phyloP scores from a whole-genome alignment of 2,888 invertebrate genomes.

The Creontiades dilutus region DNA sequence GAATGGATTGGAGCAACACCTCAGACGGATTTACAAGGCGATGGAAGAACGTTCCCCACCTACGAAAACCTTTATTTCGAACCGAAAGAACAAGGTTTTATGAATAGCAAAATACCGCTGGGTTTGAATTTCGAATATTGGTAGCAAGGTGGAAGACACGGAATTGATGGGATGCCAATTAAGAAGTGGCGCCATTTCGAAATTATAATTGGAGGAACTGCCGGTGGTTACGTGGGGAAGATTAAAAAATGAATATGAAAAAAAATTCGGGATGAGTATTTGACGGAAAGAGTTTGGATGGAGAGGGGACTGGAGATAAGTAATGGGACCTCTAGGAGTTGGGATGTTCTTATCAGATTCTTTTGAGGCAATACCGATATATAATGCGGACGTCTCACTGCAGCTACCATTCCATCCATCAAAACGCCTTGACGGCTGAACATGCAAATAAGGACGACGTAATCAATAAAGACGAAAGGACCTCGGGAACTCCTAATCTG shows the following conservation, averaged over 20 bases:
- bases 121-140: not conserved
- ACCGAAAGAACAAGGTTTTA: not conserved
- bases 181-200: constrained; percentile 11
- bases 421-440: constrained; percentile 17
- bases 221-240: not conserved
- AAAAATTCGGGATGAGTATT: not conserved
- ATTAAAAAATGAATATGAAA: not conserved
- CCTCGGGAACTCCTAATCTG: constrained; percentile 10
- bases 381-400: constrained; percentile 50
- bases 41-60: not conserved
- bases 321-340: constrained; percentile 17
- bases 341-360: constrained; percentile 7
- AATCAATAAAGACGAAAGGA: constrained; percentile 51
- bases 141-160: constrained; percentile 26
- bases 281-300: not conserved
- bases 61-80: not conserved
- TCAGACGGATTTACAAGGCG: not conserved
- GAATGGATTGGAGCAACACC: not conserved
- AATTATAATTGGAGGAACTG: constrained; percentile 45
- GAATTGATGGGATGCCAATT: constrained; percentile 50
- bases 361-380: constrained; percentile 57
- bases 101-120: not conserved
- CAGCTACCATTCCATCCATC: constrained; percentile 63
- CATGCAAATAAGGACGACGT: constrained; percentile 58
- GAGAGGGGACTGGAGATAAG: not conserved